Evolutionary conservation across 2,113 vertebrate genomes (phyloP).

Genomic region (Numida meleagris): DNA sequence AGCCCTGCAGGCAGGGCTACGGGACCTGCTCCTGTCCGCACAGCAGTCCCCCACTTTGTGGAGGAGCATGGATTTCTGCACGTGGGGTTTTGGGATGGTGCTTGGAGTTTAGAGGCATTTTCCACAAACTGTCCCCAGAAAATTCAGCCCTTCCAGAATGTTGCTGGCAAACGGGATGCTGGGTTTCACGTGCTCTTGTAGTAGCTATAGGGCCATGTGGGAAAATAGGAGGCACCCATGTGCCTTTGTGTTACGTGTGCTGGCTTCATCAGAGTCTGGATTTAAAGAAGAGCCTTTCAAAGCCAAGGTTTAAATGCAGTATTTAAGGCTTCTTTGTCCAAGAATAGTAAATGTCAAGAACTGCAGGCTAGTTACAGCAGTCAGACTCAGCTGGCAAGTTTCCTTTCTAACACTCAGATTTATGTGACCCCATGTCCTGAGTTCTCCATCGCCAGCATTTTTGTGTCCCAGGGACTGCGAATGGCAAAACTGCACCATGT

Average conservation of each 20-base stretch:
- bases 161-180: neutral
- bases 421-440: neutral
- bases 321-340: slow-evolving; percentile 23
- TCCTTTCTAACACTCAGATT: neutral
- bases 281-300: slow-evolving; percentile 44
- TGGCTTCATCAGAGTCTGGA: neutral
- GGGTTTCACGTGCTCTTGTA: neutral
- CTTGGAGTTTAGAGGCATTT: neutral
- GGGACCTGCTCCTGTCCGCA: neutral
- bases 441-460: neutral
- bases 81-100: neutral
- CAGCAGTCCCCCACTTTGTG: neutral
- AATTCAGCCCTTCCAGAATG: neutral
- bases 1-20: neutral
- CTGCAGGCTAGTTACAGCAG: neutral
- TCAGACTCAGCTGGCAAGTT: neutral
- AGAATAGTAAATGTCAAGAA: neutral
- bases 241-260: slow-evolving; percentile 6
- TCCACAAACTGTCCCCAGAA: neutral
- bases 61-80: neutral
- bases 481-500: neutral
- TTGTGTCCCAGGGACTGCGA: neutral
- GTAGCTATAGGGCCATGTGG: neutral
- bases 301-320: slow-evolving; percentile 2
- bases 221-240: neutral